Evolutionary conservation across 2,888 invertebrate species (phyloP).

Genomic region (Epicampocera succincta): DNA sequence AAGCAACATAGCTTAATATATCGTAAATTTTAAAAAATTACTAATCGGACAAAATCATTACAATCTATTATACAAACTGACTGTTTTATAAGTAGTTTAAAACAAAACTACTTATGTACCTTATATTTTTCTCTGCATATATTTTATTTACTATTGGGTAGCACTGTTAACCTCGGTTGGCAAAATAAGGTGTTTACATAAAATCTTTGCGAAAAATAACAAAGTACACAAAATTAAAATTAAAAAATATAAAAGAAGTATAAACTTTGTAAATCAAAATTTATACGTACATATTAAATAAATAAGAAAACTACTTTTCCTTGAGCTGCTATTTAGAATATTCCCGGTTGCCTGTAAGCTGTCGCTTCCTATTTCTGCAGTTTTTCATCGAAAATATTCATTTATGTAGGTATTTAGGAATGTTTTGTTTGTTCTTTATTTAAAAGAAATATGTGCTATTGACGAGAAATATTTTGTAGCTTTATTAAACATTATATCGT

Average conservation of each 20-base stretch:
- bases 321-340: too few relatives aligned
- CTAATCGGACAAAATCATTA: too few relatives aligned
- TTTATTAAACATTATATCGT: background rate
- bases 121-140: background rate
- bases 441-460: background rate
- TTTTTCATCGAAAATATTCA: slow-evolving; percentile 14
- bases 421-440: slow-evolving; percentile 9
- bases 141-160: background rate
- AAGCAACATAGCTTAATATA: too few relatives aligned
- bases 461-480: background rate
- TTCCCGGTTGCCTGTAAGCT: background rate
- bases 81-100: too few relatives aligned
- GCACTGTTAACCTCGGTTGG: slow-evolving; percentile 9
- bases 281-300: background rate
- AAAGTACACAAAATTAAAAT: slow-evolving; percentile 43
- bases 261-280: background rate
- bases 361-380: background rate
- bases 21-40: too few relatives aligned
- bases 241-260: slow-evolving; percentile 7
- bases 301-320: background rate
- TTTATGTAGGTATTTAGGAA: slow-evolving; percentile 47
- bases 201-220: slow-evolving; percentile 35
- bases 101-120: too few relatives aligned
- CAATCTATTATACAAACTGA: too few relatives aligned
- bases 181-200: slow-evolving; percentile 29